Conservation (phyloP, 2,888 invertebrate species). For the Scrobipalpa atriplicella region DNA sequence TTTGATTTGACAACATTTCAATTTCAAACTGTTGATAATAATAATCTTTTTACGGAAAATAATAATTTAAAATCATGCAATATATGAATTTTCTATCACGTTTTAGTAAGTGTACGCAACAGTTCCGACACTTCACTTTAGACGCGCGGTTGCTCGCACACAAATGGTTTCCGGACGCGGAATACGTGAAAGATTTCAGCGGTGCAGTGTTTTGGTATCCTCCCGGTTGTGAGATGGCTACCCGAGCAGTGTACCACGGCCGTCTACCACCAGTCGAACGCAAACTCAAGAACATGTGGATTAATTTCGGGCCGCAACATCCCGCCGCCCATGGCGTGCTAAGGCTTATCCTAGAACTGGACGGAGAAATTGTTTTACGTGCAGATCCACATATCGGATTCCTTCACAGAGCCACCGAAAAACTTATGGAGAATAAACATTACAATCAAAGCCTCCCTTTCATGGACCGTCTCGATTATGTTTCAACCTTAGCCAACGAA, state of each 20-base stretch:
- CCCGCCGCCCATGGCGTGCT: slow-evolving; percentile 96
- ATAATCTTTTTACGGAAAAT: neutral
- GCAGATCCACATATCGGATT: slow-evolving; percentile 94
- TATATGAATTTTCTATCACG: slow-evolving; percentile 6
- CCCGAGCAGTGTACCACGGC: slow-evolving; percentile 60
- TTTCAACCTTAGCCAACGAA: slow-evolving; percentile 93
- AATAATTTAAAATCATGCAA: neutral
- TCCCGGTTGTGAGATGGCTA: slow-evolving; percentile 63
- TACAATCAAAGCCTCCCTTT: slow-evolving; percentile 93
- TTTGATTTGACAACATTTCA: too few relatives aligned
- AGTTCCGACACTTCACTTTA: slow-evolving; percentile 46
- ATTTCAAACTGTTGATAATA: too few relatives aligned
- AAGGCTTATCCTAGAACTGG: slow-evolving; percentile 89
- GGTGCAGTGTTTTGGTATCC: slow-evolving; percentile 83
- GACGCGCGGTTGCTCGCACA: slow-evolving; percentile 44
- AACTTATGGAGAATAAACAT: slow-evolving; percentile 94
- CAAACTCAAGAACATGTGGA: slow-evolving; percentile 84
- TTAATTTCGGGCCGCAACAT: slow-evolving; percentile 96
- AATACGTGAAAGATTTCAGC: slow-evolving; percentile 80
- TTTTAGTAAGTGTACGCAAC: neutral
- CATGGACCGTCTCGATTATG: slow-evolving; percentile 94
- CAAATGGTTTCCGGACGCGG: slow-evolving; percentile 86
- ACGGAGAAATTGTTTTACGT: slow-evolving; percentile 90
- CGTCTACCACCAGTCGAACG: slow-evolving; percentile 78
- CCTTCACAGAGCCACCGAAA: slow-evolving; percentile 94